Conservation (phyloP, 2,888 invertebrate species). For the Agrochola lychnidis region DNA sequence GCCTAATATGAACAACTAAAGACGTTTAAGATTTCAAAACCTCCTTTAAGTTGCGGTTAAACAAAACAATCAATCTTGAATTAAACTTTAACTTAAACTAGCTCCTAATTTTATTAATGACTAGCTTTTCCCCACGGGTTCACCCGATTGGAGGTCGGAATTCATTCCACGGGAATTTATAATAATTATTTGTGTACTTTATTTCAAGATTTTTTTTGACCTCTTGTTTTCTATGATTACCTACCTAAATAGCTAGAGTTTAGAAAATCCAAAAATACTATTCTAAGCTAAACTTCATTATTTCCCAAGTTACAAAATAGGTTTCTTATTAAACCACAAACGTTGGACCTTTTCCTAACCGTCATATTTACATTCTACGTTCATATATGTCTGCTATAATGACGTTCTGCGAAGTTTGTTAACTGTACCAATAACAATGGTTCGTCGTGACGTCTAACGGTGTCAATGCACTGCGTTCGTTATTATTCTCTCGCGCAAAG, state of each 20-base stretch:
- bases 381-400: conserved; percentile 26
- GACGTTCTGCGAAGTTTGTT: conserved; percentile 41
- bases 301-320: neutral
- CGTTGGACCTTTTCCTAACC: too few relatives aligned
- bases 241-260: too few relatives aligned
- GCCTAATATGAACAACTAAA: neutral
- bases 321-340: neutral
- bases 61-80: neutral
- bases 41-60: too few relatives aligned
- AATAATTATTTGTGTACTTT: too few relatives aligned
- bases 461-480: conserved; percentile 46
- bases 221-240: too few relatives aligned
- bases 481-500: conserved; percentile 47
- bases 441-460: conserved; percentile 26
- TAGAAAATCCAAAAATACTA: too few relatives aligned
- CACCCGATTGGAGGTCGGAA: too few relatives aligned
- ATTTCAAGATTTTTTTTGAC: too few relatives aligned
- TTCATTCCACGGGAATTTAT: too few relatives aligned
- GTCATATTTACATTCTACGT: neutral
- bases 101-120: too few relatives aligned
- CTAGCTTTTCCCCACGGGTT: too few relatives aligned
- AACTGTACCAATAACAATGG: conserved; percentile 43
- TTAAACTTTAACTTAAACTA: neutral
- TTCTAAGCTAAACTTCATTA: neutral
- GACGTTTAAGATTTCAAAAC: neutral